A percentile compares a stretch with the other conserved stretches of the same genome.
These are phyloP conservation scores for Macropus fuliginosus DNA, from an alignment of 2,797 vertebrate genomes.

Conservation along the genomic window DNA sequence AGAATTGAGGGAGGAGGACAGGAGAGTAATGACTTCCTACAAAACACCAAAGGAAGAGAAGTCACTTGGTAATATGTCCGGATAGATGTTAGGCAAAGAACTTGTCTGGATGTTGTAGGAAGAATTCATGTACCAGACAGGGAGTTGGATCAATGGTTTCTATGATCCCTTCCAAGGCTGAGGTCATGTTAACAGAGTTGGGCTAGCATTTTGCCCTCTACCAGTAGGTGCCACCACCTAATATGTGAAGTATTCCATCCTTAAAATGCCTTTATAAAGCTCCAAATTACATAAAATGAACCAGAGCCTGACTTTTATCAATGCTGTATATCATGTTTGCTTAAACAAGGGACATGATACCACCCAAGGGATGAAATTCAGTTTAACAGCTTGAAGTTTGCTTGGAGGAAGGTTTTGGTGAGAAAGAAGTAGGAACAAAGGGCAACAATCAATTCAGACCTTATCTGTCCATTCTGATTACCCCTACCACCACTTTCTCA, in stretches of 20 bases:
- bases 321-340: background rate
- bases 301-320: background rate
- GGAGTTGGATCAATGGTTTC: background rate
- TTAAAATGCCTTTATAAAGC: background rate
- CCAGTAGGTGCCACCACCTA: conserved; percentile 55
- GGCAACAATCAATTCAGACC: background rate
- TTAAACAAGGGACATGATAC: background rate
- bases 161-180: background rate
- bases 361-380: background rate
- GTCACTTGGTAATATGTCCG: background rate
- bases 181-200: conserved; percentile 38
- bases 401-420: background rate
- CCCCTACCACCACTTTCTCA: background rate
- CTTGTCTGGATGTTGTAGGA: background rate
- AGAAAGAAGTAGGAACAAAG: background rate
- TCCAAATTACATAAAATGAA: background rate
- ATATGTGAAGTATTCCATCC: background rate
- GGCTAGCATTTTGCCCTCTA: conserved; percentile 14
- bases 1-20: background rate
- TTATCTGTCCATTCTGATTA: background rate
- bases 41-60: background rate
- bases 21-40: background rate
- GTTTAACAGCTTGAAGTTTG: background rate
- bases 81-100: background rate
- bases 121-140: background rate